A percentile compares a stretch with the other conserved stretches of the same genome.
These are phyloP conservation scores for Eumeta japonica DNA, from an alignment of 1,140 invertebrate species.

Conservation along the genomic window DNA sequence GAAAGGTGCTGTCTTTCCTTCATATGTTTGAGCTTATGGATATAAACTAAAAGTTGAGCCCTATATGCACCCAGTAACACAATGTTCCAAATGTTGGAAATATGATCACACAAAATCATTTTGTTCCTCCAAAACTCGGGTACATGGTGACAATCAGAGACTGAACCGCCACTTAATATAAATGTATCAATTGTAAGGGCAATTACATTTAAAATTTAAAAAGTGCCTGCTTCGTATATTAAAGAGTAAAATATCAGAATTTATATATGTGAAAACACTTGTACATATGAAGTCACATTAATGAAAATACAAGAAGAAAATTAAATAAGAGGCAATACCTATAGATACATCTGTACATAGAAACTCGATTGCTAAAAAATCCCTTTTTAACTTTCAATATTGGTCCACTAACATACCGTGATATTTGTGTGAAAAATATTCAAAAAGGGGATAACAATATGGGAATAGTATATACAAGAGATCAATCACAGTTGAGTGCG, in stretches of 20 bases:
- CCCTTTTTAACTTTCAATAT: too few relatives aligned
- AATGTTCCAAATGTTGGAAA: constrained; percentile 2
- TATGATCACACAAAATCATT: neutral
- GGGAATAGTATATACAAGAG: too few relatives aligned
- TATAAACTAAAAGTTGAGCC: constrained; percentile 1
- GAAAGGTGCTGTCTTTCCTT: too few relatives aligned
- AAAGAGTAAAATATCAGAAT: neutral
- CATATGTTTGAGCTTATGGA: too few relatives aligned
- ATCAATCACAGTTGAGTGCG: too few relatives aligned
- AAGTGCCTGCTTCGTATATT: neutral
- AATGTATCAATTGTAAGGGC: neutral
- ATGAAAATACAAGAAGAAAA: neutral
- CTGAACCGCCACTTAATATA: neutral
- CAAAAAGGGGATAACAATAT: too few relatives aligned
- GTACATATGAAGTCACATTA: constrained; percentile 3
- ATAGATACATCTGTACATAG: too few relatives aligned
- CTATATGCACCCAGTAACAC: constrained; percentile 3
- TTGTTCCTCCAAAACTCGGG: neutral
- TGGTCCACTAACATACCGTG: too few relatives aligned
- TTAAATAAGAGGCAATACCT: too few relatives aligned
- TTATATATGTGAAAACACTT: neutral
- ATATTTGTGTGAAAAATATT: too few relatives aligned
- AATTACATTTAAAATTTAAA: neutral
- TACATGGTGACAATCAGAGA: too few relatives aligned
- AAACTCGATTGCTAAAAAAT: too few relatives aligned